These are phyloP conservation scores for Amniataba percoides DNA, from an alignment of 2,797 vertebrate species.

Conservation along the genomic window DNA sequence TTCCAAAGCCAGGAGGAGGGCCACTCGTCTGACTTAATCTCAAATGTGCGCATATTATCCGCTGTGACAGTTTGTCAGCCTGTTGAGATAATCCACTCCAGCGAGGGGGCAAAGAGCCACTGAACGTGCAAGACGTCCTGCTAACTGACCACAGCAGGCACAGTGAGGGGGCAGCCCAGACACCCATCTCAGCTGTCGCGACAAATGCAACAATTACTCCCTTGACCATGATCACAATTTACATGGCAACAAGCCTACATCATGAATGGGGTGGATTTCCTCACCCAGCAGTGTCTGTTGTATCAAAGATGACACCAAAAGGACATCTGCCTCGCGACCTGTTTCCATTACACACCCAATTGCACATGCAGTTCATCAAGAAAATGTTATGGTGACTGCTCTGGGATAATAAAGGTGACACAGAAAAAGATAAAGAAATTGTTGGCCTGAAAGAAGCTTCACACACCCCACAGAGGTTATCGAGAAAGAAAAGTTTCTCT, in stretches of 20 bases:
- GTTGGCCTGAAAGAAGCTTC: not conserved
- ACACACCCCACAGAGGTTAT: not conserved
- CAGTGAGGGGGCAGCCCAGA: not conserved
- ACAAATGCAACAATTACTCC: not conserved
- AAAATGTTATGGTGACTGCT: not conserved
- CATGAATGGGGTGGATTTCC: not conserved
- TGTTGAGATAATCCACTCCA: constrained; percentile 57
- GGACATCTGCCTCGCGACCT: not conserved
- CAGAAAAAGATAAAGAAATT: not conserved
- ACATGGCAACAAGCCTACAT: too few species aligned
- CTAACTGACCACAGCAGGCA: constrained; percentile 13
- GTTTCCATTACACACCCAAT: not conserved
- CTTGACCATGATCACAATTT: not conserved
- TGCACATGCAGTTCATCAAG: not conserved
- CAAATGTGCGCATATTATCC: constrained; percentile 7
- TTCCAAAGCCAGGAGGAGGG: constrained; percentile 5
- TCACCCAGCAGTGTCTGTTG: not conserved
- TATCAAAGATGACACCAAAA: not conserved
- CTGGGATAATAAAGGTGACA: not conserved
- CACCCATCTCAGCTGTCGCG: not conserved
- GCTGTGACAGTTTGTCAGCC: constrained; percentile 26
- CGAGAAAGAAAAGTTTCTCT: not conserved
- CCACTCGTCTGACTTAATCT: constrained; percentile 30
- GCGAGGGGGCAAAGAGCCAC: not conserved
- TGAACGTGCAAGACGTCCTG: constrained; percentile 16